Conservation (phyloP, 2,797 vertebrate species). For the Eremophila alpestris region DNA sequence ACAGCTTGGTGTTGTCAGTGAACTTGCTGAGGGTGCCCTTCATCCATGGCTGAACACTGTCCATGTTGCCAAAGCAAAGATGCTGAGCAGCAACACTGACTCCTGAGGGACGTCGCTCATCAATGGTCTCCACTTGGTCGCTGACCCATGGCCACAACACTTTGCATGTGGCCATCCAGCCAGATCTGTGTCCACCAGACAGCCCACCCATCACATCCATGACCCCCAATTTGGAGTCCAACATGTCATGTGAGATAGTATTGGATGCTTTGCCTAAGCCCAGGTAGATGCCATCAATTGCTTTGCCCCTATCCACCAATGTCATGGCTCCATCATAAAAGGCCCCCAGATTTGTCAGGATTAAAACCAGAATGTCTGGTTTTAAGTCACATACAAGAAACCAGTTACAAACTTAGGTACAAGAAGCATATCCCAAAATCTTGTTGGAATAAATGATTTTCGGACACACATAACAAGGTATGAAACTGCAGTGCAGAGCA, state of each 20-base stretch:
- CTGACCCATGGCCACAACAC: background rate
- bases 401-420: background rate
- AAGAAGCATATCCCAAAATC: background rate
- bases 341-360: background rate
- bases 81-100: background rate
- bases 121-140: background rate
- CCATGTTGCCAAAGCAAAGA: background rate
- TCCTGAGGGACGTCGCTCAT: background rate
- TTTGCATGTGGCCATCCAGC: background rate
- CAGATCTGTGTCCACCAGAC: background rate
- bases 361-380: background rate
- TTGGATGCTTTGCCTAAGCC: accelerated
- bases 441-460: background rate
- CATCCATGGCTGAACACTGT: background rate
- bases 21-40: background rate
- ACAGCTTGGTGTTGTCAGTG: background rate
- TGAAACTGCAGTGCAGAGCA: background rate
- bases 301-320: background rate
- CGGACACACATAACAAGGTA: background rate
- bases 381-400: background rate
- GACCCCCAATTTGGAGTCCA: background rate
- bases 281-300: background rate
- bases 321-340: background rate
- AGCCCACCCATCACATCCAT: background rate
- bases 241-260: background rate